Evolutionary conservation across 92 coral and sea anemone genomes (phyloP), one percentile per base, ranked within the genome.

Genomic region (Micromussa lordhowensis): DNA sequence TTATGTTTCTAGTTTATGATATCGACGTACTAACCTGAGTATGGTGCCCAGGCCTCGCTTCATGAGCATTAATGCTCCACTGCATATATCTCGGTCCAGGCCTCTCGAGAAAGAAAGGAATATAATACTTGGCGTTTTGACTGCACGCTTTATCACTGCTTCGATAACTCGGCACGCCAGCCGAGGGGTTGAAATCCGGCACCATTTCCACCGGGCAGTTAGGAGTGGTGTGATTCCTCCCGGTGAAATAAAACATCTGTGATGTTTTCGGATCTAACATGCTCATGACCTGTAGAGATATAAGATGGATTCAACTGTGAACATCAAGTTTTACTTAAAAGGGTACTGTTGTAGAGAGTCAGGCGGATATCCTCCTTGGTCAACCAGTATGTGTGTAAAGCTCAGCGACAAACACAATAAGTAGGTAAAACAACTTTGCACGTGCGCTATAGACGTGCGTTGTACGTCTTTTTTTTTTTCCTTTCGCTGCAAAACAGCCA

Each of bases 41-140:
- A 84, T 97, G 99, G 94, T 97, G 99, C 21, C 99, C 99, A 78
- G 99, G 99, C 84, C 96, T 91, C 7, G 98, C 98, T 61, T 97
- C 99, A 71, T 97, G 99, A 19, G 99, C 96, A 79, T 97, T 97
- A 70, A 96, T 95, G 34, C 96, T 94, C 99, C 96, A 96, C 88
- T 97, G 98, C 63, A 84, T 91, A 51, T 88, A 97, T 40, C 89
- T 88, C 29, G 98, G 95, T 38, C 99, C 99, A 85, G 98, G 96
- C 48, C 94, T 89, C 78, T 91, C 93, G 26, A 97, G 93, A 66
- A 97, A 97, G 95, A 97, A 97, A 51, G 99, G 99, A 1, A 97
- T 88, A 18, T 69, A 72, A 77, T 96, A 97, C 13, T 35, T 36
- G 28, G 98, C 96, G 4, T 91, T 86, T 3, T 31, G 38, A 36